Conservation (phyloP, 2,888 invertebrate species). For the Apocheima hispidaria region DNA sequence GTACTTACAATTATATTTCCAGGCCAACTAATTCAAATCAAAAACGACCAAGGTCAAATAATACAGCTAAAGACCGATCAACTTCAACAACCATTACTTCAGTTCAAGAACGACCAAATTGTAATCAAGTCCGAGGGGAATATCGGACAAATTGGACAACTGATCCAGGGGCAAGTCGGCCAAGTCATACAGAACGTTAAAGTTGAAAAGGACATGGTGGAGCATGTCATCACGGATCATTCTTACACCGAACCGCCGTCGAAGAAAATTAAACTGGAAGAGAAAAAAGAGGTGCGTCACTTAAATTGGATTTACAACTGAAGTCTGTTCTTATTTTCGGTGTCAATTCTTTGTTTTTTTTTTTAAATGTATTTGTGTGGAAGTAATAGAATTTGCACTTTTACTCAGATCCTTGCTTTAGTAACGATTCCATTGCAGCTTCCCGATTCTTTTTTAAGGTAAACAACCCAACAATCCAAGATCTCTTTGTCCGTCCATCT, state of each 20-base stretch:
- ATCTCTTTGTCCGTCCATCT: too few species aligned
- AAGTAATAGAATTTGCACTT: too few species aligned
- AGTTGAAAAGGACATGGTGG: slow-evolving; percentile 65
- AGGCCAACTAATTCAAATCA: slow-evolving; percentile 75
- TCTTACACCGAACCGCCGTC: slow-evolving; percentile 75
- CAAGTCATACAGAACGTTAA: slow-evolving; percentile 45
- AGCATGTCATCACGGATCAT: slow-evolving; percentile 68
- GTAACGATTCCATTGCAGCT: too few species aligned
- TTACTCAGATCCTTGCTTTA: too few species aligned
- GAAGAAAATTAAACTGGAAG: slow-evolving; percentile 74
- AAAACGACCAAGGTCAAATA: slow-evolving; percentile 79
- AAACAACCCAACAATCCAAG: too few species aligned
- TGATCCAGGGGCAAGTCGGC: slow-evolving; percentile 44
- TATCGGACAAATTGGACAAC: slow-evolving; percentile 23
- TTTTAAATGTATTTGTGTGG: too few species aligned
- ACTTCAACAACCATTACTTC: slow-evolving; percentile 63
- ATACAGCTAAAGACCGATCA: slow-evolving; percentile 78
- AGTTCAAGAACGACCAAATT: slow-evolving; percentile 72
- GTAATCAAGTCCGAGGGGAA: slow-evolving; percentile 52
- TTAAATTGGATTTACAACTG: too few species aligned
- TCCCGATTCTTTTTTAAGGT: too few species aligned
- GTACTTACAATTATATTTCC: slow-evolving; percentile 4
- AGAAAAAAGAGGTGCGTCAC: slow-evolving; percentile 66
- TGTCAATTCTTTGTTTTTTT: too few species aligned
- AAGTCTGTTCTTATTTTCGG: too few species aligned